A percentile compares a stretch with the other conserved stretches of the same genome.
Conservation (phyloP, 1,140 invertebrate genomes). For the Wasmannia auropunctata region DNA sequence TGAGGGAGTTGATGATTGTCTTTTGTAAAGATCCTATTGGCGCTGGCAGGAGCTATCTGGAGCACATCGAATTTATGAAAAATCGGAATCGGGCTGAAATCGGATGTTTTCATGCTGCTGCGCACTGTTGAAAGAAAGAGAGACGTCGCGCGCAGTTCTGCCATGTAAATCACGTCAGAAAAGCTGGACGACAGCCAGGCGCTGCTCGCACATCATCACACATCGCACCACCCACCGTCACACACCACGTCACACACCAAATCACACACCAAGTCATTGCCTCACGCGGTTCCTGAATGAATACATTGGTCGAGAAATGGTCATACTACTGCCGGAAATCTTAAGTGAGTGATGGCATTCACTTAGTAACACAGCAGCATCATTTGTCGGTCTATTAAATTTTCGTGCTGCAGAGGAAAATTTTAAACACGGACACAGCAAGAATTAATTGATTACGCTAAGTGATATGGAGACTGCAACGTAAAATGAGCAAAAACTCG, state of each 20-base stretch:
- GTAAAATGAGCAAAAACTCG: neutral
- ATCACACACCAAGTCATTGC: too few species aligned
- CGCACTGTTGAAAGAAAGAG: conserved; percentile 4
- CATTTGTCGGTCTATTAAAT: conserved; percentile 60
- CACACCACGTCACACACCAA: neutral
- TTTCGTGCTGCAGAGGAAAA: conserved; percentile 43
- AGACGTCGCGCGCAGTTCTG: conserved; percentile 41
- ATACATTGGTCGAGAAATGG: conserved; percentile 9
- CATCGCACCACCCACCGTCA: neutral
- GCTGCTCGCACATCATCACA: conserved; percentile 20
- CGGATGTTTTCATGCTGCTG: conserved; percentile 36
- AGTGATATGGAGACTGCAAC: neutral
- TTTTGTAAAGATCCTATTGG: neutral
- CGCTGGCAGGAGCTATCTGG: neutral
- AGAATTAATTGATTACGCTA: conserved; percentile 45
- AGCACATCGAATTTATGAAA: conserved; percentile 20
- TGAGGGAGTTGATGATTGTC: neutral
- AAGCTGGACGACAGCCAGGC: conserved; percentile 58
- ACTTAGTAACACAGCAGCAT: conserved; percentile 46
- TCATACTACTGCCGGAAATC: neutral
- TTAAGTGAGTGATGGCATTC: conserved; percentile 42
- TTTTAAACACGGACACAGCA: neutral
- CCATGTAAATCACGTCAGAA: conserved; percentile 56
- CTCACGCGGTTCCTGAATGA: neutral
- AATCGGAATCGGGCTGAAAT: conserved; percentile 27